Base-by-base conservation (phyloP, 1,140 invertebrate species). In the Venturia canescens region DNA sequence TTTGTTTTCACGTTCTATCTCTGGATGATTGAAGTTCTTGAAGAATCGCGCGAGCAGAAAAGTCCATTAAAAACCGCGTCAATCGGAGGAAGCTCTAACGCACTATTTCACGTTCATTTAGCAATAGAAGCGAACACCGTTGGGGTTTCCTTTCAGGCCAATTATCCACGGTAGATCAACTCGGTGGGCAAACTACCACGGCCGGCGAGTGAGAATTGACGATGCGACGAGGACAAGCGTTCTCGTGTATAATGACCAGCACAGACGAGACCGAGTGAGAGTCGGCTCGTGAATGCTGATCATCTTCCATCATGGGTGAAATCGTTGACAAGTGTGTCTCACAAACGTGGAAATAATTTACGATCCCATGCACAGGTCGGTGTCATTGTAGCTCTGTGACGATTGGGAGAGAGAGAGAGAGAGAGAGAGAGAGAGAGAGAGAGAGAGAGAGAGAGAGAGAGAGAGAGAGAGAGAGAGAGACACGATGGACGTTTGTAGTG, bases 271-370 rank as follows among this genome's bases (percentile, higher is more conserved):
- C 23, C 34, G 34, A 71, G 69, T 13, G 69, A 23, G 69, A 71
- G 34, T 23, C 31, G 34, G 18, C n/a, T 6, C 34, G 21, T 71
- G 60, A 63, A 63, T 63, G 60, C 60, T 63, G n/a, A 63, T 63
- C 60, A 23, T 63, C 60, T 63, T 53, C n/a, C 50, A n/a, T 53
- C 16, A 31, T 69, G 69, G n/a, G 78, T 80, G 78, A 80, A 80
- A 80, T 71, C 78, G 31, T 23, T 38, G 71, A 29, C 57, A 69
- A 80, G 29, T 80, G 69, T 80, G 63, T 60, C 38, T 70, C 69
- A 44, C 38, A 29, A 48, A 60, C 69, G 26, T 71, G 29, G 72
- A 71, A 80, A 80, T 80, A 80, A 80, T 80, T 72, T 72, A 80
- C 21, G 69, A 74, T 29, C 48, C n/a, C 26, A 57, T 48, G 29